phyloP scores from a whole-genome alignment of 2,888 invertebrate genomes.

The Drosophila mayaguana region DNA sequence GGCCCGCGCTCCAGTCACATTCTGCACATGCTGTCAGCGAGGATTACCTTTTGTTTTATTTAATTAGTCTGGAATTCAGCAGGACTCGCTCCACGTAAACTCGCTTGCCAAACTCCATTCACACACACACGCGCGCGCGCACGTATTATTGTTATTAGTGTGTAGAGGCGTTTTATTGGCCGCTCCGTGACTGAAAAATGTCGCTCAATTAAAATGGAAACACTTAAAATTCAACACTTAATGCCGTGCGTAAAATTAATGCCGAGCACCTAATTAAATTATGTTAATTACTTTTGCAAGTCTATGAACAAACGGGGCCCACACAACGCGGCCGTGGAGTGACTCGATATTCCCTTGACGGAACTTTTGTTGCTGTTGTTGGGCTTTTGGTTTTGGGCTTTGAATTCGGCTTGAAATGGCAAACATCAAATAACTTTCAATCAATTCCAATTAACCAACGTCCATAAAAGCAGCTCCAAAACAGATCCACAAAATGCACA shows the following conservation, averaged over 20 bases:
- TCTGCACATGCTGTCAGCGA: conserved; percentile 28
- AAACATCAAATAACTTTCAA: conserved; percentile 80
- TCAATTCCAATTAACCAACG: conserved; percentile 75
- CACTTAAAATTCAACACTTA: conserved; percentile 81
- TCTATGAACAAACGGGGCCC: conserved; percentile 66
- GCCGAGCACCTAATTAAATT: conserved; percentile 81
- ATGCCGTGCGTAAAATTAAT: conserved; percentile 82
- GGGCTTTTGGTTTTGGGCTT: conserved; percentile 26
- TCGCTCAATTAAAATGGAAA: conserved; percentile 79
- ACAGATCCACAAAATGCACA: conserved; percentile 71
- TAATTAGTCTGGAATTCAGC: conserved; percentile 61
- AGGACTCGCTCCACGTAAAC: background rate
- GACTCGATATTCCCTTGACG: conserved; percentile 21
- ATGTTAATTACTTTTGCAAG: conserved; percentile 78
- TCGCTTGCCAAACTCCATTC: background rate
- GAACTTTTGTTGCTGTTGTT: conserved; percentile 20
- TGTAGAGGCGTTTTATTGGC: conserved; percentile 60
- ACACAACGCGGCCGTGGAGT: conserved; percentile 20
- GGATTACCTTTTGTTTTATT: conserved; percentile 74
- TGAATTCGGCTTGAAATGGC: conserved; percentile 51
- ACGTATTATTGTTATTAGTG: conserved; percentile 52
- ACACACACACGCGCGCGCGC: background rate
- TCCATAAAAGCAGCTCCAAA: conserved; percentile 72
- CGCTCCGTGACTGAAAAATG: conserved; percentile 69
- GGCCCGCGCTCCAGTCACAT: conserved; percentile 12